Evolutionary conservation across 2,113 vertebrate genomes (phyloP), one percentile per base, ranked within the genome.

Genomic region (Salvelinus namaycush): DNA sequence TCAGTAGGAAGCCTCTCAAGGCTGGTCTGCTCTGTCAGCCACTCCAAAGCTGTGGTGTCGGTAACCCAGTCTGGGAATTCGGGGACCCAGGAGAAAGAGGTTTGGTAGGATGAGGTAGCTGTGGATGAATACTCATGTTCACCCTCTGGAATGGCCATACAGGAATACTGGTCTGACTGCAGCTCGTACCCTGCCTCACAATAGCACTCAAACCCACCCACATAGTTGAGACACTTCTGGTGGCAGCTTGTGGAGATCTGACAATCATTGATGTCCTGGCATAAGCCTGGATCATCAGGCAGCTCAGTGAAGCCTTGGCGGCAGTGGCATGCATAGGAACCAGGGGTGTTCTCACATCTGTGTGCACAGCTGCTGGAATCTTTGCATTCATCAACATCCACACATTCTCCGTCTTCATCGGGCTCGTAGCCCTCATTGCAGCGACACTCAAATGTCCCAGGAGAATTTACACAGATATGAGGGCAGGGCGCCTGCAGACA

Each of bases 251-350:
- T 93, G 0, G 82, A 84, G 68, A 88, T 89, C 62, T 85, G 90
- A 78, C 96, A 97, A 82, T 97, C 96, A 5, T 97, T 93, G 0
- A 93, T 83, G 84, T 97, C 96, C 66, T 89, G 78, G 54, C 96
- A 97, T 65, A 86, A 85, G 29, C 90, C 89, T 0, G 51, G 14
- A 18, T 54, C 51, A 16, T 78, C 92, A 0, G 84, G 87, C 0
- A 87, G 34, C 0, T 86, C 66, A 44, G 87, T 76, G 78, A 93
- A 96, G 24, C 96, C 96, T 4, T 90, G 81, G 34, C 84, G 83
- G 81, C 96, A 97, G 57, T 87, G 82, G 75, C 96, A 97, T 0
- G 27, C 76, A 84, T 92, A 96, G 67, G 95, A 95, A 3, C 93
- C 94, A 9, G 89, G 84, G 0, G 91, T 92, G 73, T 96, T 96